Conservation (phyloP, 1,140 invertebrate species). For the Gonatopus flavifemur region DNA sequence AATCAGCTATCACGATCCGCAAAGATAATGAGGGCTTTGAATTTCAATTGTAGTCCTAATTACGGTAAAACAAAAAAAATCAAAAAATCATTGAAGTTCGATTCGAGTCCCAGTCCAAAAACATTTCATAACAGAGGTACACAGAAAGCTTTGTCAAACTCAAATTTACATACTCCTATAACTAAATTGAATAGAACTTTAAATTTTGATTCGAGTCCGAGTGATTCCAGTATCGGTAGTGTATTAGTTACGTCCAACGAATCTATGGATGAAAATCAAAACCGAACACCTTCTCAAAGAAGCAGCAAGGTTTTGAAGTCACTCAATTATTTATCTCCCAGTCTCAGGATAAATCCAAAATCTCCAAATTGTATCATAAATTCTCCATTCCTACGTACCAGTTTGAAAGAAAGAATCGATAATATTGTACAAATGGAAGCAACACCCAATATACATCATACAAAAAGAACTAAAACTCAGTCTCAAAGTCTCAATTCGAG, state of each 20-base stretch:
- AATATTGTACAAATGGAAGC: conserved; percentile 23
- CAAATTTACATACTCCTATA: conserved; percentile 26
- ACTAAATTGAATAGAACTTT: conserved; percentile 30
- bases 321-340: conserved; percentile 30
- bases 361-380: conserved; percentile 12
- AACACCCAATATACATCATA: conserved; percentile 29
- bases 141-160: conserved; percentile 9
- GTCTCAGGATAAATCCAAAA: conserved; percentile 14
- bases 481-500: conserved; percentile 18
- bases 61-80: conserved; percentile 32
- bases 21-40: conserved; percentile 47
- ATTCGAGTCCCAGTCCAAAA: conserved; percentile 37
- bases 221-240: conserved; percentile 26
- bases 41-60: conserved; percentile 29
- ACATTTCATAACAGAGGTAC: conserved; percentile 16
- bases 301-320: conserved; percentile 32
- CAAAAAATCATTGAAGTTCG: conserved; percentile 45
- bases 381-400: conserved; percentile 31
- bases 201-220: conserved; percentile 31
- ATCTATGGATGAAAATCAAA: conserved; percentile 50
- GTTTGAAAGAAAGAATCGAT: conserved; percentile 31
- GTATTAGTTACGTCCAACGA: conserved; percentile 30
- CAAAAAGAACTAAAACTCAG: conserved; percentile 13
- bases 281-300: conserved; percentile 42
- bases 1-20: conserved; percentile 41